Evolutionary conservation across 2,888 invertebrate genomes (phyloP), one percentile per base, ranked within the genome.

Genomic region (Ferrisia virgata): DNA sequence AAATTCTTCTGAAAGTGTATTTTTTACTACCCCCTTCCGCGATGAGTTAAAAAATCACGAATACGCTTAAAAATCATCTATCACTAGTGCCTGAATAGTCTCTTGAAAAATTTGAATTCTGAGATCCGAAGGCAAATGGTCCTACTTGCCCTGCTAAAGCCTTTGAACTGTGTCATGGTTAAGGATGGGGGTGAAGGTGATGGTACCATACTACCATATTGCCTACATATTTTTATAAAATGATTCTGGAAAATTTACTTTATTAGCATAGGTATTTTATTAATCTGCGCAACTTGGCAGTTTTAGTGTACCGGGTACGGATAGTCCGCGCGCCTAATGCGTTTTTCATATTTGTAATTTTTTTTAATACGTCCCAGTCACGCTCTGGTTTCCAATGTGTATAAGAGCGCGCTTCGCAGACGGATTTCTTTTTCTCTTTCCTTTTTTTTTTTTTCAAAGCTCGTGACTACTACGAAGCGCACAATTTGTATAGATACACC

Each of bases 381-480:
- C 82, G 82, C 82, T 82, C 82, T 82, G 82, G 47, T 47, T 64
- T 22, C 25, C 13, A 53, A 13, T 43, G 2, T 18, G 28, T 80
- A 47, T 53, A 33, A 58, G 81, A 82, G 39, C 69, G 82, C 69
- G 79, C n/a, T 39, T 36, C 58, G 47, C 36, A 82, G 39, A 82
- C 64, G 22, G 9, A 33, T 58, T 64, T 39, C 3, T 28, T 82
- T 58, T 22, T 64, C 9, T 28, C n/a, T 82, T 58, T 22, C 39
- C 9, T 28, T n/a, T n/a, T n/a, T n/a, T n/a, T n/a, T n/a, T 28
- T 64, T 64, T 64, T 25, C 13, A 64, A 64, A 82, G 82, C 82
- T 82, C 82, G 82, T 82, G 82, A 82, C 82, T 82, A 82, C 82
- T 82, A 58, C 8, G 58, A 82, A 82, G 69, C 82, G 40, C 82